These are phyloP conservation scores for Serrognathus titanus DNA, from an alignment of 2,888 invertebrate genomes.

Conservation along the genomic window DNA sequence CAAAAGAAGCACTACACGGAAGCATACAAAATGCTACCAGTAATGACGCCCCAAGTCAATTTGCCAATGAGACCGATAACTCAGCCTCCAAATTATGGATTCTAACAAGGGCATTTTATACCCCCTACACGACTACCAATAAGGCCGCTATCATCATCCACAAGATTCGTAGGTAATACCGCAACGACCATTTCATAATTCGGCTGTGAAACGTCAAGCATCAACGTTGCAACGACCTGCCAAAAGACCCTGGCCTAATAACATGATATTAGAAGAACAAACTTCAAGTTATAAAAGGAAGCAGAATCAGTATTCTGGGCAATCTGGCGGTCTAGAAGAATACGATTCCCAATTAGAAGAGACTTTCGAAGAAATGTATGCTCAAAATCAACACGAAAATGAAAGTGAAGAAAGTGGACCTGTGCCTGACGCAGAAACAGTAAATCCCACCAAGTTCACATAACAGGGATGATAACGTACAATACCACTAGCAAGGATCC, in stretches of 20 bases:
- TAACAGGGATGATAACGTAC: background rate
- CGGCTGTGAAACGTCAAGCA: background rate
- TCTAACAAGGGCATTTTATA: background rate
- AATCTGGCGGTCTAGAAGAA: background rate
- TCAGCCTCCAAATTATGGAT: background rate
- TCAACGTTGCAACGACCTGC: background rate
- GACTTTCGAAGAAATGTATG: background rate
- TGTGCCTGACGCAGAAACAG: too few relatives aligned
- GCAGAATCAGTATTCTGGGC: background rate
- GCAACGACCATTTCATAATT: background rate
- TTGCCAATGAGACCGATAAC: background rate
- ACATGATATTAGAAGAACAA: too few relatives aligned
- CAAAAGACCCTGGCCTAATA: background rate
- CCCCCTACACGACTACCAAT: background rate
- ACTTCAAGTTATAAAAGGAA: too few relatives aligned
- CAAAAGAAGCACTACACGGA: background rate
- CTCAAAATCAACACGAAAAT: background rate
- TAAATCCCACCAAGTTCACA: too few relatives aligned
- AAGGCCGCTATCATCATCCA: background rate
- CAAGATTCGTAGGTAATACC: background rate
- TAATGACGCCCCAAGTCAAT: background rate
- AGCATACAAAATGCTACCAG: background rate
- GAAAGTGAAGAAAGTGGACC: background rate
- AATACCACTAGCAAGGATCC: background rate
- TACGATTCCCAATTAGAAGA: constrained; percentile 1